phyloP scores from a whole-genome alignment of 2,113 vertebrate species.

The Eudorcas thomsonii region DNA sequence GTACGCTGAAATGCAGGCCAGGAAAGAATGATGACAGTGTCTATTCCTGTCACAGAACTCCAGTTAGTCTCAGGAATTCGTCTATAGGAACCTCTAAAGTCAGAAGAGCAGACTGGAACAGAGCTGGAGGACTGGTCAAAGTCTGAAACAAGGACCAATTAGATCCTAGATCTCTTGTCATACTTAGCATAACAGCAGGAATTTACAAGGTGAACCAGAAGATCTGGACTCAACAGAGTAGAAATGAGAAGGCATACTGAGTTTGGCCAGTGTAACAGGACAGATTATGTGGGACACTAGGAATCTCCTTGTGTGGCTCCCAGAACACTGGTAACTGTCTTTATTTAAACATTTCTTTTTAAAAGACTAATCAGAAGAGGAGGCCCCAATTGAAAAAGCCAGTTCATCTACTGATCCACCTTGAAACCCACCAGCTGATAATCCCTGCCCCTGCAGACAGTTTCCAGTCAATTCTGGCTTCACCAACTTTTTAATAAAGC shows the following conservation, averaged over 20 bases:
- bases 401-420: not conserved
- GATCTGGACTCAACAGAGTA: not conserved
- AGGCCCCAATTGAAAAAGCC: not conserved
- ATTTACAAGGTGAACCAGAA: not conserved
- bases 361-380: not conserved
- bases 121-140: not conserved
- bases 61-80: not conserved
- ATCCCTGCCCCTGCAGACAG: not conserved
- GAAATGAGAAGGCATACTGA: not conserved
- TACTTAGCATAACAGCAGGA: not conserved
- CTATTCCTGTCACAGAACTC: not conserved
- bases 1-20: not conserved
- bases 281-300: not conserved
- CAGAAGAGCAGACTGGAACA: not conserved
- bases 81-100: not conserved
- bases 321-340: not conserved
- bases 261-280: not conserved
- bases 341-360: not conserved
- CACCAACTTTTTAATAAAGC: not conserved
- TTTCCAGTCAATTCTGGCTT: not conserved
- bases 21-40: not conserved
- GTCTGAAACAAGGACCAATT: not conserved
- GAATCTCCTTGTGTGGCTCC: not conserved
- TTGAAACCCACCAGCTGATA: not conserved
- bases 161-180: not conserved